Conservation (phyloP, 23 tunicate species). For the Trididemnum clinides region DNA sequence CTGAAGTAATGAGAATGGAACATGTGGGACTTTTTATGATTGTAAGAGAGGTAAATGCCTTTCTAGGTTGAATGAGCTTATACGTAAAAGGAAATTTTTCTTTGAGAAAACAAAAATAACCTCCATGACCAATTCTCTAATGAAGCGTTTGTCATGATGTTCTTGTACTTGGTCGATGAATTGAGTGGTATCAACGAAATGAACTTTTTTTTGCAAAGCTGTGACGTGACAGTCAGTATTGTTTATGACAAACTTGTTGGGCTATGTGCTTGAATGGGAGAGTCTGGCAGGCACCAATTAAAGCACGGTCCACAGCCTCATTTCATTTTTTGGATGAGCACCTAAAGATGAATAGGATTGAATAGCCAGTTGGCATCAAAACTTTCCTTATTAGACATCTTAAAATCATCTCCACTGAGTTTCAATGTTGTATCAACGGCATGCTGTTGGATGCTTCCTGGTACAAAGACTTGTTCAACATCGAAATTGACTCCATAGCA, state of each 20-base stretch:
- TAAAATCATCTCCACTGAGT: constrained; percentile 3
- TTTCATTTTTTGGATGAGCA: not conserved
- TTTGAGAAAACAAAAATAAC: constrained; percentile 13
- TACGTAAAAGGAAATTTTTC: not conserved
- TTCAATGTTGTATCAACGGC: constrained; percentile 5
- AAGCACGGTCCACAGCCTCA: not conserved
- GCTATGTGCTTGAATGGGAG: not conserved
- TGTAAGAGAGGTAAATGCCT: constrained; percentile 10
- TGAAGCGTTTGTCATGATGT: not conserved
- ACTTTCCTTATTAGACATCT: not conserved
- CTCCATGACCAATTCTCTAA: not conserved
- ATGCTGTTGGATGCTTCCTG: not conserved
- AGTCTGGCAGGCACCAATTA: not conserved
- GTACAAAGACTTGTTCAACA: constrained; percentile 7
- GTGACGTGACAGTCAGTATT: no score
- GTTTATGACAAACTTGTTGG: not conserved
- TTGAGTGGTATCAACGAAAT: not conserved
- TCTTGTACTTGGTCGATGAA: not conserved
- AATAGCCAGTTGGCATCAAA: no score
- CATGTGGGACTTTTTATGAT: constrained; percentile 15
- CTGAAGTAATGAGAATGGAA: constrained; percentile 2
- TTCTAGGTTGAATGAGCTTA: constrained; percentile 29
- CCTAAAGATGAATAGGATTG: no score
- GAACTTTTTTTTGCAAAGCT: constrained; percentile 2
- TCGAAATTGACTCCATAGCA: not conserved